phyloP scores from a whole-genome alignment of 2,888 invertebrate species.

The Eupithecia inturbata region DNA sequence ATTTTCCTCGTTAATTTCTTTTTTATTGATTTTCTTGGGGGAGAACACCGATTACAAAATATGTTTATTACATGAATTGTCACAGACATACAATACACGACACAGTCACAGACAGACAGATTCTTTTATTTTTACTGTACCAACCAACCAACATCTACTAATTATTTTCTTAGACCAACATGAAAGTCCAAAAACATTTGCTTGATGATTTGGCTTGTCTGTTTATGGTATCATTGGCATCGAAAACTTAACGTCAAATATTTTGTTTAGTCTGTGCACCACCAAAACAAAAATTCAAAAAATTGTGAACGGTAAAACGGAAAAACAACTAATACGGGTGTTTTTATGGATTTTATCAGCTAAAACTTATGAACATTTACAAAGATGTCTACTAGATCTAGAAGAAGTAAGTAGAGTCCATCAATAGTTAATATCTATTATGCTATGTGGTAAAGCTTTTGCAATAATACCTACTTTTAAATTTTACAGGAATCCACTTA shows the following conservation, averaged over 20 bases:
- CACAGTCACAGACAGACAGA: too few species aligned
- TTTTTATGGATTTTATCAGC: background rate
- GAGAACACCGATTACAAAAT: background rate
- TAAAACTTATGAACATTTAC: background rate
- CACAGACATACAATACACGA: background rate
- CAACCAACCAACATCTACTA: too few species aligned
- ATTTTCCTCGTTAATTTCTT: conserved; percentile 12
- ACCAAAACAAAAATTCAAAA: conserved; percentile 38
- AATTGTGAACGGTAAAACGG: conserved; percentile 51
- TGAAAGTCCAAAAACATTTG: too few species aligned
- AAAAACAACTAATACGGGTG: conserved; percentile 31
- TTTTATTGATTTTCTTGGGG: background rate
- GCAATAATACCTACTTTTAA: conserved; percentile 37
- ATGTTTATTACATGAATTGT: too few species aligned
- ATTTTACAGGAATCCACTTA: conserved; percentile 65
- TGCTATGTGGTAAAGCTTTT: background rate
- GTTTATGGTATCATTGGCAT: background rate
- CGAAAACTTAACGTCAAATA: background rate
- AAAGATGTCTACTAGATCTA: conserved; percentile 75
- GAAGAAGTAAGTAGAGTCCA: conserved; percentile 67
- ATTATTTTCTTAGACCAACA: too few species aligned
- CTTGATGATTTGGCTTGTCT: too few species aligned
- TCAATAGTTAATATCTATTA: background rate
- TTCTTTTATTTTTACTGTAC: too few species aligned
- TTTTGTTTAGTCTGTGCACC: background rate